Evolutionary conservation across 2,888 invertebrate species (phyloP).

Genomic region (Nomada flava): DNA sequence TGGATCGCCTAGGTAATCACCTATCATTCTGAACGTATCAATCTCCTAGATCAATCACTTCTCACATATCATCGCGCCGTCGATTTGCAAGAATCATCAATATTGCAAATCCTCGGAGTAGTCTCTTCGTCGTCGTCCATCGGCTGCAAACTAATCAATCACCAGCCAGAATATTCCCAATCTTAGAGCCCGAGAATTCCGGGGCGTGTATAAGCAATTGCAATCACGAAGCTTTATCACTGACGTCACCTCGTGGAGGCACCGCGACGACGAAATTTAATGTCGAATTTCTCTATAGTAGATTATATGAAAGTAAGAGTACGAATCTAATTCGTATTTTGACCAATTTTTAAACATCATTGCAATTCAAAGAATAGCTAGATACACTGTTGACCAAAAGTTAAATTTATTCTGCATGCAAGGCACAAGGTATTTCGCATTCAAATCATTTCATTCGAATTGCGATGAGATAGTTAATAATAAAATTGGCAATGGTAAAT

Average conservation of each 20-base stretch:
- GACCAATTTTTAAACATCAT: not conserved
- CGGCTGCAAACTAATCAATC: constrained; percentile 6
- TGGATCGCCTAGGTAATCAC: not conserved
- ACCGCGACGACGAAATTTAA: constrained; percentile 39
- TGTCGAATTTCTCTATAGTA: constrained; percentile 18
- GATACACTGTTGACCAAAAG: not conserved
- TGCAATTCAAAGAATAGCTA: not conserved
- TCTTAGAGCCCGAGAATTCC: constrained; percentile 4
- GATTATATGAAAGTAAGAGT: not conserved
- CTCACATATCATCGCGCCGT: constrained; percentile 40
- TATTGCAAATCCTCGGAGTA: not conserved
- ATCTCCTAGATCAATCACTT: constrained; percentile 20
- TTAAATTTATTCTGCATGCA: too few relatives aligned
- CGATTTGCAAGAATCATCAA: not conserved
- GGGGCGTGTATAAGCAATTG: constrained; percentile 32
- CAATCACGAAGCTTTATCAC: constrained; percentile 46
- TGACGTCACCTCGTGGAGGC: constrained; percentile 55
- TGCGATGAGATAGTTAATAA: too few relatives aligned
- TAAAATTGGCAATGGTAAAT: too few relatives aligned
- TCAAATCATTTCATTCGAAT: too few relatives aligned
- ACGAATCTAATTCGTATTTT: not conserved
- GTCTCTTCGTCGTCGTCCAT: not conserved
- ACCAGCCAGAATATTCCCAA: not conserved
- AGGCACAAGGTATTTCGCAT: too few relatives aligned
- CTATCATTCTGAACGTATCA: constrained; percentile 30